Evolutionary conservation across 2,888 invertebrate species (phyloP).

Genomic region (Dolomedes plantarius): DNA sequence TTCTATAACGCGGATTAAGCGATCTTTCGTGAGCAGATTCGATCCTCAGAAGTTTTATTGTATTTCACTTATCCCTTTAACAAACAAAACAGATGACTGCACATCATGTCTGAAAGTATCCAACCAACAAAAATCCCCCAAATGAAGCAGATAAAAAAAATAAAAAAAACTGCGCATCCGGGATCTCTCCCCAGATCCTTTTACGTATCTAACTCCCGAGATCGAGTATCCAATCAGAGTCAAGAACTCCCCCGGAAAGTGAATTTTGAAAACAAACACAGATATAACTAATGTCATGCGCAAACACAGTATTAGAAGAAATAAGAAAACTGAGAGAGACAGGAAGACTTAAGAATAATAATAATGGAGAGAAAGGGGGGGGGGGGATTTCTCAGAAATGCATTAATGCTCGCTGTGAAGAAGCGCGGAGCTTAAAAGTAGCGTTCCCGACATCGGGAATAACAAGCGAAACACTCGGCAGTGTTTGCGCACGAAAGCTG

Average conservation of each 20-base stretch:
- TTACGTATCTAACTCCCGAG: slow-evolving; percentile 31
- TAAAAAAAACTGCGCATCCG: slow-evolving; percentile 45
- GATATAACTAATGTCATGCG: slow-evolving; percentile 70
- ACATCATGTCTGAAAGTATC: background rate
- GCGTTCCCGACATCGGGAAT: slow-evolving; percentile 54
- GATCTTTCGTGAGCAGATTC: background rate
- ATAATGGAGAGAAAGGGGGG: slow-evolving; percentile 27
- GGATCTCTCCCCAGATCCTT: slow-evolving; percentile 61
- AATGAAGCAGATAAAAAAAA: slow-evolving; percentile 23
- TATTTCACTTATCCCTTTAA: background rate
- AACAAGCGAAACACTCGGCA: slow-evolving; percentile 64
- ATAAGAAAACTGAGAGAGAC: slow-evolving; percentile 19
- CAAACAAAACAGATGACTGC: slow-evolving; percentile 17
- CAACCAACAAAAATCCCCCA: background rate
- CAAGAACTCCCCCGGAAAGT: slow-evolving; percentile 55
- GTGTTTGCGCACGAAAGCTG: slow-evolving; percentile 28
- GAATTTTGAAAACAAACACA: slow-evolving; percentile 69
- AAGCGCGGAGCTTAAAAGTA: slow-evolving; percentile 56
- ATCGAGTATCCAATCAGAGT: slow-evolving; percentile 58
- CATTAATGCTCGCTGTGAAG: slow-evolving; percentile 66
- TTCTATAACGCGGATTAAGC: too few species aligned
- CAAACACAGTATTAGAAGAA: slow-evolving; percentile 64
- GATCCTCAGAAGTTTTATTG: background rate
- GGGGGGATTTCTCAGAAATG: slow-evolving; percentile 55
- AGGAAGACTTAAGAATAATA: slow-evolving; percentile 52